Conservation (phyloP, 2,797 vertebrate species). For the Corythornis leucogaster region DNA sequence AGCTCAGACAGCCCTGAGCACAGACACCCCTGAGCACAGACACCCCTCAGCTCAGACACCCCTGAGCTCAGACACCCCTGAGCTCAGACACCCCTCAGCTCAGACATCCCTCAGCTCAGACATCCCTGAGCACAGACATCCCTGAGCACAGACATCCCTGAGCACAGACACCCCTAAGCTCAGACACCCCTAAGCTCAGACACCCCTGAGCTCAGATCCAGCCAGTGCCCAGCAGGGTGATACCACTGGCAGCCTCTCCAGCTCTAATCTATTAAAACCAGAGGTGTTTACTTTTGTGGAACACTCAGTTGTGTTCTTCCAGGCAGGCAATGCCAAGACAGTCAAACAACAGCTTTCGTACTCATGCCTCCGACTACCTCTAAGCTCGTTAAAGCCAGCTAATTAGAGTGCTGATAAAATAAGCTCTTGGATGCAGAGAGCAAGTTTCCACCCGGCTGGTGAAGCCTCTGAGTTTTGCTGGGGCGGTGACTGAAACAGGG, state of each 20-base stretch:
- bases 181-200: not conserved
- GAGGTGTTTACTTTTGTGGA: not conserved
- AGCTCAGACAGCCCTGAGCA: not conserved
- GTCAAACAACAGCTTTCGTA: not conserved
- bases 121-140: too few relatives aligned
- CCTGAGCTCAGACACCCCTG: too few relatives aligned
- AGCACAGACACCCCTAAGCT: not conserved
- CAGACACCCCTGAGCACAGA: too few relatives aligned
- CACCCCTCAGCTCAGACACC: too few relatives aligned
- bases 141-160: not conserved
- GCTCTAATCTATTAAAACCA: not conserved
- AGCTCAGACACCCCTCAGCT: too few relatives aligned
- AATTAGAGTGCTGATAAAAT: not conserved
- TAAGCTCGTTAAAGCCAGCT: not conserved
- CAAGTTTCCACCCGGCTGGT: not conserved
- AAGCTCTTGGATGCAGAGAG: not conserved
- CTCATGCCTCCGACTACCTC: not conserved
- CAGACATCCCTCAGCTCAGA: not conserved
- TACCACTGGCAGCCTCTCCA: not conserved
- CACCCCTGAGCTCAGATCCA: not conserved
- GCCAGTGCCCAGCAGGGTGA: not conserved
- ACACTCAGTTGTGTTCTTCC: not conserved
- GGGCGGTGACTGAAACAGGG: not conserved
- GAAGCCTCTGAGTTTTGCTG: not conserved
- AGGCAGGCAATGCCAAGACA: rapidly evolving